Percentiles rank a stretch among this genome's conserved stretches.
These are phyloP conservation scores for Anser cygnoides DNA, from an alignment of 2,113 vertebrate species.

Conservation along the genomic window DNA sequence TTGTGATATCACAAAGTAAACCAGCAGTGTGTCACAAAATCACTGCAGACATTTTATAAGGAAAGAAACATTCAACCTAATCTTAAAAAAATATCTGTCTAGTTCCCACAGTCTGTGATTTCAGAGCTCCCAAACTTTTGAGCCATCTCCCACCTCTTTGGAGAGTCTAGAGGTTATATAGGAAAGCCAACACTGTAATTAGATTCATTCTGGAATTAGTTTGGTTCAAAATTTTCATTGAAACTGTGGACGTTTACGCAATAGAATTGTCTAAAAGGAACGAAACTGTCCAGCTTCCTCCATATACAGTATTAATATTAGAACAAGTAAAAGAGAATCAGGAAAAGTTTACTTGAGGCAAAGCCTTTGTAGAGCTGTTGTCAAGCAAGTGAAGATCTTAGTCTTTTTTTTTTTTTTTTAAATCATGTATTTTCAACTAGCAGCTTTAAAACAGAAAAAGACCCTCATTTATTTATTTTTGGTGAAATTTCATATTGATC, in stretches of 20 bases:
- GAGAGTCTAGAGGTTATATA: neutral
- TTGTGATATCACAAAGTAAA: constrained; percentile 2
- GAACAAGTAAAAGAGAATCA: neutral
- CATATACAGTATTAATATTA: neutral
- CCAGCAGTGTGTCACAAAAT: neutral
- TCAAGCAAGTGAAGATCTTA: neutral
- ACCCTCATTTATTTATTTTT: neutral
- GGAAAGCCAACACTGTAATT: neutral
- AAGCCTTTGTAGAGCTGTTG: neutral
- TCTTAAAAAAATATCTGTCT: neutral
- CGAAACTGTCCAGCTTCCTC: neutral
- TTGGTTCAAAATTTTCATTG: neutral
- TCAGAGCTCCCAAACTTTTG: neutral
- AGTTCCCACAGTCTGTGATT: neutral
- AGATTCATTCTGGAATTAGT: neutral
- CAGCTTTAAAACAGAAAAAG: neutral
- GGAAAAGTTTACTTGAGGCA: neutral
- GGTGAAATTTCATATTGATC: neutral
- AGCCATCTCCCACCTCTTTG: neutral
- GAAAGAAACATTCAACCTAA: constrained; percentile 2
- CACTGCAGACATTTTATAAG: neutral
- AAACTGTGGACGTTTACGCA: neutral
- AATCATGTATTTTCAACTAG: neutral
- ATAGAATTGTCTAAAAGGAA: neutral
- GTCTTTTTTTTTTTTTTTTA: neutral